Conservation (phyloP, 35 echinoderm and acorn worm species). For the Apostichopus californicus region DNA sequence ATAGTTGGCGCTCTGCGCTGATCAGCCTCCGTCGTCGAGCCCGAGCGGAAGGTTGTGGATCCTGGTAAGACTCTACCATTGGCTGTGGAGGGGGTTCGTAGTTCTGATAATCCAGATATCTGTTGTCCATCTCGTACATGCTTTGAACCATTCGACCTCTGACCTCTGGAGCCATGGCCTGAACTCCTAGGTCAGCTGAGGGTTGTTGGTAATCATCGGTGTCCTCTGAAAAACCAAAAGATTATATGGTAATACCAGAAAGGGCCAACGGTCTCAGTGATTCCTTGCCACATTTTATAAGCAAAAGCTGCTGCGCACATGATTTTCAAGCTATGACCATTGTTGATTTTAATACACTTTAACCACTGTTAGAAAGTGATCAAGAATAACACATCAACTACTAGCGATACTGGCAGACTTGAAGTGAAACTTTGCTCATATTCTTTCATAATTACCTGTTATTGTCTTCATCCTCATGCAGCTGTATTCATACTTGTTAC, state of each 20-base stretch:
- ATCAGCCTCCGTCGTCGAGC: constrained; percentile 29
- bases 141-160: constrained; percentile 56
- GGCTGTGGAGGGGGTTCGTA: not conserved
- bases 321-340: no score
- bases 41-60: constrained; percentile 24
- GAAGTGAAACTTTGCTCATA: no score
- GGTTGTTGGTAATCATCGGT: constrained; percentile 32
- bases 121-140: constrained; percentile 66
- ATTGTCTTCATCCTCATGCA: no score
- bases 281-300: no score
- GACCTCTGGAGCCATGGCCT: constrained; percentile 16
- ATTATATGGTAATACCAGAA: not conserved
- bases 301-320: no score
- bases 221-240: not conserved
- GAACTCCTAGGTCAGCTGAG: constrained; percentile 31
- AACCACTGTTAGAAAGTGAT: no score
- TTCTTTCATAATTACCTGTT: no score
- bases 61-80: constrained; percentile 54
- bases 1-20: constrained; percentile 1
- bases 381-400: no score
- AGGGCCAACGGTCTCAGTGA: no score
- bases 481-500: no score
- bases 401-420: no score
- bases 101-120: constrained; percentile 57
- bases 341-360: no score